These are phyloP conservation scores for Nycticorax nycticorax DNA, from an alignment of 2,113 vertebrate species.

Conservation along the genomic window DNA sequence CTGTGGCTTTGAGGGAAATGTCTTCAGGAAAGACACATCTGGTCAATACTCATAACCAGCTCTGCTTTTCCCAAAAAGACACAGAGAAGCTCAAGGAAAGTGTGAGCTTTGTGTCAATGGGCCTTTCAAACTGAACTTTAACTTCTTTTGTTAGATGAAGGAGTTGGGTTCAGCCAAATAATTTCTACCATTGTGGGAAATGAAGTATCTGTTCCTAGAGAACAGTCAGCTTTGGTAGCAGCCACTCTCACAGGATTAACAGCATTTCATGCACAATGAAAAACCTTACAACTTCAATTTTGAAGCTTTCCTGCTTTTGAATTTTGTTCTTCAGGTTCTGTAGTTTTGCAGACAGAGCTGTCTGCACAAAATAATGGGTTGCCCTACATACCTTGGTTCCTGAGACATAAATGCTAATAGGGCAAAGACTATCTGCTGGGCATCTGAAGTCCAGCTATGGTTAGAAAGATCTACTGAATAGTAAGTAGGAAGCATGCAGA, in stretches of 20 bases:
- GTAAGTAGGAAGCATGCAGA: background rate
- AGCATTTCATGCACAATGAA: background rate
- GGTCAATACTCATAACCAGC: background rate
- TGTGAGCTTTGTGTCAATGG: background rate
- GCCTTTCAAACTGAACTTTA: background rate
- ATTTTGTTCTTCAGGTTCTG: background rate
- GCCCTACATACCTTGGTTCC: background rate
- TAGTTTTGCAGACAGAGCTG: background rate
- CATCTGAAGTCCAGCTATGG: background rate
- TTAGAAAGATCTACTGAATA: background rate
- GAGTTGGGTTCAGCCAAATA: background rate
- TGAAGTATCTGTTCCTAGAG: background rate
- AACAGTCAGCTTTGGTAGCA: background rate
- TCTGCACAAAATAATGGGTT: conserved; percentile 17
- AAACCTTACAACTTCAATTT: background rate
- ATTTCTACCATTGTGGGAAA: background rate
- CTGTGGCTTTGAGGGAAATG: background rate
- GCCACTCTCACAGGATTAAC: conserved; percentile 15
- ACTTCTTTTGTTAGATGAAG: background rate
- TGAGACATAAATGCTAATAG: background rate
- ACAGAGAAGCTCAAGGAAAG: background rate
- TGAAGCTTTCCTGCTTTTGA: background rate
- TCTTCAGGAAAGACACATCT: background rate
- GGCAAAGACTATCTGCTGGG: background rate
- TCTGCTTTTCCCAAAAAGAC: background rate